A percentile compares a stretch with the other conserved stretches of the same genome.
Conservation (phyloP, 2,113 vertebrate genomes). For the Pan troglodytes region NHGRI_mPanTro3-v2.1_pri NC_086015.1:83270001-83270500, state of each 20-base stretch:
- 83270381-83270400: neutral
- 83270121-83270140: neutral
- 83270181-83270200: neutral
- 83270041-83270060: neutral
- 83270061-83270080: neutral
- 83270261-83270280: neutral
- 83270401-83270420: neutral
- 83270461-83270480: constrained; percentile 14
- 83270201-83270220: neutral
- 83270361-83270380: neutral
- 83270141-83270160: neutral
- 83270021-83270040: neutral
- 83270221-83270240: neutral
- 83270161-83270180: neutral
- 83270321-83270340: neutral
- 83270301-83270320: neutral
- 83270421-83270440: neutral
- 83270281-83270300: neutral
- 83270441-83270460: neutral
- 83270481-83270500: neutral
- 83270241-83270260: neutral
- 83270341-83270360: neutral
- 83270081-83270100: neutral
- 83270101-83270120: neutral
- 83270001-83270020: too few species aligned